A percentile compares a stretch with the other conserved stretches of the same genome.
Evolutionary conservation across 2,888 invertebrate genomes (phyloP).

Genomic region (Linnaemya vulpina): DNA sequence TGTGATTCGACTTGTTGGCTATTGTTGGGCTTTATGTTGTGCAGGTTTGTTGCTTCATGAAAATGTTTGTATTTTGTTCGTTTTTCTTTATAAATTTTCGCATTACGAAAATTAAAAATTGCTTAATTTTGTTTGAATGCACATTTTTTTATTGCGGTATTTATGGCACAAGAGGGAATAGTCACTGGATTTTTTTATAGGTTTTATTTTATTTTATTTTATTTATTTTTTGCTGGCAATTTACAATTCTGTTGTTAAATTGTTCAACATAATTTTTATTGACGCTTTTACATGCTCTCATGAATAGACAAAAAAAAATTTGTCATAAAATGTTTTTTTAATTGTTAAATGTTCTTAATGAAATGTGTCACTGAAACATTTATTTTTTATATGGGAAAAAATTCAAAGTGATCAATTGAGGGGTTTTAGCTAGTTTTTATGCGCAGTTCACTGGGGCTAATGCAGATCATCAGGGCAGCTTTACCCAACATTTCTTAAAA

Average conservation of each 20-base stretch:
- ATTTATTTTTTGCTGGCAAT: not conserved
- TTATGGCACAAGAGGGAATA: slow-evolving; percentile 55
- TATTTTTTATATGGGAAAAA: not conserved
- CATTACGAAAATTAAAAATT: slow-evolving; percentile 69
- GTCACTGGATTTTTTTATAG: slow-evolving; percentile 47
- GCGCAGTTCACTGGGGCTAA: too few species aligned
- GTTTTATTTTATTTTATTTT: not conserved
- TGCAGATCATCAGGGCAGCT: too few species aligned
- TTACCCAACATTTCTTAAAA: too few species aligned
- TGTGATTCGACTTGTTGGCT: slow-evolving; percentile 63
- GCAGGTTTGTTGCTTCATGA: slow-evolving; percentile 66
- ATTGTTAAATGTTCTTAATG: not conserved
- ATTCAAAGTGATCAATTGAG: too few species aligned
- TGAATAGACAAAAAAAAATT: slow-evolving; percentile 14
- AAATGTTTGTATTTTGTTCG: slow-evolving; percentile 20
- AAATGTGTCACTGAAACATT: not conserved
- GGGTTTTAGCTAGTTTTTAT: too few species aligned
- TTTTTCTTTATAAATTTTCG: slow-evolving; percentile 38
- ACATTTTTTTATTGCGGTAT: slow-evolving; percentile 27
- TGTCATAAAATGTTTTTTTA: not conserved
- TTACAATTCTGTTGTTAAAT: slow-evolving; percentile 55
- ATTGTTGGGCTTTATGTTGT: slow-evolving; percentile 54
- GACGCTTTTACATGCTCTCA: slow-evolving; percentile 19
- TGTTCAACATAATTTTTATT: not conserved
- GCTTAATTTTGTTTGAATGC: slow-evolving; percentile 64